Percentiles rank a stretch among this genome's conserved stretches.
Evolutionary conservation across 2,888 invertebrate species (phyloP).

Genomic region (Cremastobaeus sp.): DNA sequence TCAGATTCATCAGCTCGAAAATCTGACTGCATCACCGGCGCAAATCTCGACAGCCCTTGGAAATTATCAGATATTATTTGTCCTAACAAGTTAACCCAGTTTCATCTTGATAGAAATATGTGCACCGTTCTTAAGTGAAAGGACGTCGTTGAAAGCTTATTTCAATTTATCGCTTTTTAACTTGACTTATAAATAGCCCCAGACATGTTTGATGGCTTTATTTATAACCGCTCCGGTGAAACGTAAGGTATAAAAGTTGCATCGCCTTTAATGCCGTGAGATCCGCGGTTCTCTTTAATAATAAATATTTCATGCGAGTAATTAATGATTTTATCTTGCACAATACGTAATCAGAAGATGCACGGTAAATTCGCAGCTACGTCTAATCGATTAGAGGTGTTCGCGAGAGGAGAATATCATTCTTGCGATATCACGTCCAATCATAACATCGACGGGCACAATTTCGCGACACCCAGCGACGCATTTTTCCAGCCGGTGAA

Average conservation of each 20-base stretch:
- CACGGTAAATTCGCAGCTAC: too few relatives aligned
- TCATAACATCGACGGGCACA: too few relatives aligned
- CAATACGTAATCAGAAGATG: too few relatives aligned
- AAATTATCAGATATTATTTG: constrained; percentile 42
- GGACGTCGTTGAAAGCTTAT: constrained; percentile 28
- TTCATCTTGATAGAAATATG: constrained; percentile 33
- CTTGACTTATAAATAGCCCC: constrained; percentile 28
- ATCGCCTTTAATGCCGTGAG: constrained; percentile 4
- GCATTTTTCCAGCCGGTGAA: too few relatives aligned
- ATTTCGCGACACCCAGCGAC: too few relatives aligned
- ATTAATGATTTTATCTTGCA: constrained; percentile 2
- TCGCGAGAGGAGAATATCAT: too few relatives aligned
- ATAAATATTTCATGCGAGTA: constrained; percentile 10
- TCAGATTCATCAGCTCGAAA: constrained; percentile 22
- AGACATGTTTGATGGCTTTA: constrained; percentile 13
- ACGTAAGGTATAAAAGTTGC: background rate
- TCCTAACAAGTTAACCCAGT: constrained; percentile 42
- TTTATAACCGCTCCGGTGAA: constrained; percentile 5
- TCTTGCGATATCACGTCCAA: too few relatives aligned
- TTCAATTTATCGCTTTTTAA: constrained; percentile 35
- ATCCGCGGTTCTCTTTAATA: constrained; percentile 1
- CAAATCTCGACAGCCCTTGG: constrained; percentile 18
- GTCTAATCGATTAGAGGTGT: too few relatives aligned
- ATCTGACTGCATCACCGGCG: constrained; percentile 18
- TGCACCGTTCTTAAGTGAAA: constrained; percentile 30